These are phyloP conservation scores for Drosophila merina DNA, from an alignment of 2,888 invertebrate species.

Conservation along the genomic window DNA sequence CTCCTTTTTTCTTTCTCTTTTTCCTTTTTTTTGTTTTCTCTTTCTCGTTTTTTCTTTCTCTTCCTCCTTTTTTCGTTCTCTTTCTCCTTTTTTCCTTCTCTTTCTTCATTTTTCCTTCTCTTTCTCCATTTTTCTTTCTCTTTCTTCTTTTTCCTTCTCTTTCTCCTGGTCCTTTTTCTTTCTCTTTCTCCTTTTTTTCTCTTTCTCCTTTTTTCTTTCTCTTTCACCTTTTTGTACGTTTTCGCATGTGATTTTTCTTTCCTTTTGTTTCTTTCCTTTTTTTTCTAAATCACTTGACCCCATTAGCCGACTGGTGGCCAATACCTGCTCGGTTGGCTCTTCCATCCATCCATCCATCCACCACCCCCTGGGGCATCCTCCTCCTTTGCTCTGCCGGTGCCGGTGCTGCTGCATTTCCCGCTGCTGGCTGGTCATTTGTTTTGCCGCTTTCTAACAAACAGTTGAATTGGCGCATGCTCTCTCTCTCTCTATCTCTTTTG, in stretches of 20 bases:
- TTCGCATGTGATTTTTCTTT: conserved; percentile 19
- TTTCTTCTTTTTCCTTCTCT: not conserved
- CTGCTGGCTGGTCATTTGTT: conserved; percentile 70
- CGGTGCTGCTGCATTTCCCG: no score
- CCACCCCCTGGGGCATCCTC: not conserved
- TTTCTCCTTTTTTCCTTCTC: not conserved
- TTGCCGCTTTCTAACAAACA: conserved; percentile 79
- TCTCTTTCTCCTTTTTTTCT: not conserved
- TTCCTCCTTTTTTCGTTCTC: not conserved
- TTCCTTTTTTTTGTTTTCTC: no score
- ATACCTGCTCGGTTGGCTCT: conserved; percentile 37
- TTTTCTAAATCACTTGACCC: conserved; percentile 77
- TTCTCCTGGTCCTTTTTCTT: not conserved
- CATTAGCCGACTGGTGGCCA: conserved; percentile 72
- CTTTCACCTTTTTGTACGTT: not conserved
- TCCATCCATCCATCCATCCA: not conserved
- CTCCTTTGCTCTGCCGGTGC: not conserved
- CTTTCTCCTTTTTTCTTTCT: not conserved
- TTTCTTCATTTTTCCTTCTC: not conserved
- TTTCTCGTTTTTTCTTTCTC: no score
- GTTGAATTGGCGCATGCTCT: conserved; percentile 74
- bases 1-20: no score
- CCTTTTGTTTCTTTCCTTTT: not conserved
- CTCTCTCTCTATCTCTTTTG: not conserved
- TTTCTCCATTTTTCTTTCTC: not conserved